Evolutionary conservation across 1,140 invertebrate genomes (phyloP).

Genomic region (Liolophura sinensis): DNA sequence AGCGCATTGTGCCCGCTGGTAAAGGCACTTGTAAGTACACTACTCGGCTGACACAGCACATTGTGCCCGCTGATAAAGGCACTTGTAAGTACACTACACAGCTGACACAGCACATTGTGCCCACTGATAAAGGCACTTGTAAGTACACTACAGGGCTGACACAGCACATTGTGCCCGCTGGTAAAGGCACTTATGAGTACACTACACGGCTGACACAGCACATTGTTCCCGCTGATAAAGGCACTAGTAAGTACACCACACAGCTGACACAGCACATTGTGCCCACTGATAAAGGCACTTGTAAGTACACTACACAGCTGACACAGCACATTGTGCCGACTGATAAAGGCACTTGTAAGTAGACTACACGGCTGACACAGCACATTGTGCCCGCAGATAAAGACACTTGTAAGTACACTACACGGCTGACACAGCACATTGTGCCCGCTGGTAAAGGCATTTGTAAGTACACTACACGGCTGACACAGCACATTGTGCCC

Average conservation of each 20-base stretch:
- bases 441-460: conserved; percentile 65
- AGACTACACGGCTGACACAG: conserved; percentile 63
- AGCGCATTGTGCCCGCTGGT: conserved; percentile 69
- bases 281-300: conserved; percentile 64
- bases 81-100: conserved; percentile 55
- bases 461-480: conserved; percentile 55
- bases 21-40: no score
- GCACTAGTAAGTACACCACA: conserved; percentile 50
- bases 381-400: conserved; percentile 69
- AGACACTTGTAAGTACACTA: conserved; percentile 47
- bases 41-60: conserved; percentile 72
- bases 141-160: conserved; percentile 61
- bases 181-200: conserved; percentile 58
- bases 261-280: conserved; percentile 70
- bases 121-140: conserved; percentile 63
- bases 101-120: conserved; percentile 71
- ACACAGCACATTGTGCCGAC: conserved; percentile 73
- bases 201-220: conserved; percentile 65
- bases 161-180: conserved; percentile 70
- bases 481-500: conserved; percentile 70
- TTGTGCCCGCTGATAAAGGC: conserved; percentile 69
- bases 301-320: no score
- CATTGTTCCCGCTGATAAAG: conserved; percentile 68
- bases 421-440: conserved; percentile 69
- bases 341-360: conserved; percentile 62